Percentiles rank a stretch among this genome's conserved stretches.
Evolutionary conservation across 2,888 invertebrate species (phyloP).

Genomic region (Tryphoninae sp.): DNA sequence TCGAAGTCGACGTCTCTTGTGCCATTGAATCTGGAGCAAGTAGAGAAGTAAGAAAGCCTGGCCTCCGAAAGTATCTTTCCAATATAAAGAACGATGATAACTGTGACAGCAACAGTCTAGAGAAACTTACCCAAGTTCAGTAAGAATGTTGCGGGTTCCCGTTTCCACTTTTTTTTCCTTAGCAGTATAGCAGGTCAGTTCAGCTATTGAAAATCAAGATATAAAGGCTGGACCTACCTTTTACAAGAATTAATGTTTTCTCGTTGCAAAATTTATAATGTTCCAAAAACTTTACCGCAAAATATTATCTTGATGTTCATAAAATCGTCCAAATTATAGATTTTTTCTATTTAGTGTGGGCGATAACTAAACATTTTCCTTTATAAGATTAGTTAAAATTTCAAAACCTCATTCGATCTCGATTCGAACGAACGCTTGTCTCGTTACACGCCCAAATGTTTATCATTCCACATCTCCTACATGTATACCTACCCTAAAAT

Average conservation of each 20-base stretch:
- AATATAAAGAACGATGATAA: conserved; percentile 17
- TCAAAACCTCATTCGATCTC: too few relatives aligned
- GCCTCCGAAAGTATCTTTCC: conserved; percentile 8
- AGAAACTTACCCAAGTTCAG: conserved; percentile 13
- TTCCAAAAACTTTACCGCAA: too few relatives aligned
- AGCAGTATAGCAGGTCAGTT: conserved; percentile 8
- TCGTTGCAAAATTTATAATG: not conserved
- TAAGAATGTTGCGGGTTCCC: not conserved
- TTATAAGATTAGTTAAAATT: too few relatives aligned
- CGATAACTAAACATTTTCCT: too few relatives aligned
- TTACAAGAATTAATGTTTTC: not conserved
- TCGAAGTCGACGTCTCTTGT: conserved; percentile 19
- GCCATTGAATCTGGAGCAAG: conserved; percentile 21
- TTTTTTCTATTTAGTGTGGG: too few relatives aligned
- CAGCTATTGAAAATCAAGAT: not conserved
- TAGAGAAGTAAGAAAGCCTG: not conserved
- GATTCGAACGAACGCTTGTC: too few relatives aligned
- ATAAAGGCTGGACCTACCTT: not conserved
- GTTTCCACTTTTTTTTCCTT: not conserved
- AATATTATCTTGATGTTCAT: too few relatives aligned
- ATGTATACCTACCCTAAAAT: not conserved
- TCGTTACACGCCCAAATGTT: too few relatives aligned
- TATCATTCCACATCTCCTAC: not conserved
- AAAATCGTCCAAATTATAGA: too few relatives aligned
- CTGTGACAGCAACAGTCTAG: conserved; percentile 28